These are phyloP conservation scores for Thaumetopoea pityocampa DNA, from an alignment of 1,140 invertebrate genomes.

Conservation along the genomic window DNA sequence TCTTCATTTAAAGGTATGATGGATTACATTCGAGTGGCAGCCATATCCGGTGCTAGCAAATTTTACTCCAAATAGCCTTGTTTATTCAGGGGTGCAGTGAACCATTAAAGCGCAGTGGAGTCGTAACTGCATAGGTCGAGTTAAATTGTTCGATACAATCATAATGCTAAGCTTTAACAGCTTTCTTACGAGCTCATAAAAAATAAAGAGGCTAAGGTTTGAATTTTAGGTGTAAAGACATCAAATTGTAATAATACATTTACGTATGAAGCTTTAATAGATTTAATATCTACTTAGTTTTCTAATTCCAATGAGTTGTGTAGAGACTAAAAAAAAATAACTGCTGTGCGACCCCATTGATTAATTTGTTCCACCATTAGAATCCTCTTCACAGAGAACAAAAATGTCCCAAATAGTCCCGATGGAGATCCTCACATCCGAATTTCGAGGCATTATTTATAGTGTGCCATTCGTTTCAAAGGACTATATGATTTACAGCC, in stretches of 20 bases:
- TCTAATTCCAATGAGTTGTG: conserved; percentile 6
- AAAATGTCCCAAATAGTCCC: conserved; percentile 52
- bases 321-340: conserved; percentile 42
- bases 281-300: conserved; percentile 3
- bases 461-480: conserved; percentile 64
- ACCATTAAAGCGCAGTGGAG: conserved; percentile 61
- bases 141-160: conserved; percentile 71
- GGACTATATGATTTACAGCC: conserved; percentile 68
- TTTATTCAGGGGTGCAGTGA: conserved; percentile 73
- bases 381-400: conserved; percentile 46
- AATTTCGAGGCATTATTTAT: conserved; percentile 68
- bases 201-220: conserved; percentile 47
- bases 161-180: conserved; percentile 70
- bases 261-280: conserved; percentile 3
- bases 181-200: conserved; percentile 69
- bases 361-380: conserved; percentile 59
- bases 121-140: conserved; percentile 62
- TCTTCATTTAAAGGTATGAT: conserved; percentile 51
- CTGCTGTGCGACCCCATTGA: conserved; percentile 47
- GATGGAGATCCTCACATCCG: conserved; percentile 37
- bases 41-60: conserved; percentile 70
- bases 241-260: conserved; percentile 40
- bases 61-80: conserved; percentile 67
- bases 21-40: conserved; percentile 66
- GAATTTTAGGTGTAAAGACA: conserved; percentile 41